phyloP scores from a whole-genome alignment of 2,113 vertebrate genomes.

The Phycodurus eques region DNA sequence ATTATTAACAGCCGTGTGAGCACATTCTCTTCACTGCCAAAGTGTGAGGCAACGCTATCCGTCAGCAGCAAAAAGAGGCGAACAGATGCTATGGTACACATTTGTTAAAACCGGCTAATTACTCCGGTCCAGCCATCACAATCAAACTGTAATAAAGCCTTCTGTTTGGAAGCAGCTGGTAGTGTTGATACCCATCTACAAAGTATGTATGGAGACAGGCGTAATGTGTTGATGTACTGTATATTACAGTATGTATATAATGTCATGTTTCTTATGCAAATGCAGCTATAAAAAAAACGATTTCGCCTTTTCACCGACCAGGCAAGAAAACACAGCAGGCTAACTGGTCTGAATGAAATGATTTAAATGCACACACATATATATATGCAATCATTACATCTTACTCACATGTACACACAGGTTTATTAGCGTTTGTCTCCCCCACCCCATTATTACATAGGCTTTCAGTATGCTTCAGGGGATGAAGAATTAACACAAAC shows the following conservation, averaged over 20 bases:
- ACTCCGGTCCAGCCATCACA: background rate
- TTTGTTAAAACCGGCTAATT: slow-evolving; percentile 37
- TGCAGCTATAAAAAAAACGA: background rate
- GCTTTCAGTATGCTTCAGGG: slow-evolving; percentile 55
- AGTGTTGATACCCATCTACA: background rate
- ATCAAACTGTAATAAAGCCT: background rate
- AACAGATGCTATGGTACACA: slow-evolving; percentile 16
- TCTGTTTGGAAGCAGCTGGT: background rate
- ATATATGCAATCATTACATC: slow-evolving; percentile 7
- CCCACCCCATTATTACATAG: slow-evolving; percentile 50
- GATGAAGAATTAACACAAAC: slow-evolving; percentile 55
- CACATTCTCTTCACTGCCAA: background rate
- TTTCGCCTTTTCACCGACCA: background rate
- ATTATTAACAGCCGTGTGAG: background rate
- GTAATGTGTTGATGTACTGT: background rate
- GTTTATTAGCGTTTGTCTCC: slow-evolving; percentile 69
- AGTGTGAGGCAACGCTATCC: background rate
- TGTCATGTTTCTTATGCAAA: background rate
- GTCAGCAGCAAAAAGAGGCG: slow-evolving; percentile 1
- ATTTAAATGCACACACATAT: background rate
- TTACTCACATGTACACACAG: background rate
- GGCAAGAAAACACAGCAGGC: slow-evolving; percentile 5
- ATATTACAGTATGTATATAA: background rate
- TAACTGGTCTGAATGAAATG: slow-evolving; percentile 18
- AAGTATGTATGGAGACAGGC: background rate